Evolutionary conservation across 1,140 invertebrate species (phyloP).

Genomic region (Chionoecetes opilio): DNA sequence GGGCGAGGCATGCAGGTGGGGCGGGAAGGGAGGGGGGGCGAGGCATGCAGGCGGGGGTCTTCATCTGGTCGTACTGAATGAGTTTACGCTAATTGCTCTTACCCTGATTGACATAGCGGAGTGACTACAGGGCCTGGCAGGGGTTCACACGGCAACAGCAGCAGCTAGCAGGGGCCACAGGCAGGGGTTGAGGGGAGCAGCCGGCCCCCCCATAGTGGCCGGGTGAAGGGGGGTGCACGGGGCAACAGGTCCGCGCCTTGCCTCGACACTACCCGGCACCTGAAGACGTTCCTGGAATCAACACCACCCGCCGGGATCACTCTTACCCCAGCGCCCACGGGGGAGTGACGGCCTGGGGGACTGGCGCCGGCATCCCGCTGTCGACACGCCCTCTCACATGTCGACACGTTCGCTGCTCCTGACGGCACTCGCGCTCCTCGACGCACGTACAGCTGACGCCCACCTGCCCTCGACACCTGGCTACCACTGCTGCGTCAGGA

Average conservation of each 20-base stretch:
- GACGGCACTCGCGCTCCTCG: neutral
- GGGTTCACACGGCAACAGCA: neutral
- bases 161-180: neutral
- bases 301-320: neutral
- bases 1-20: neutral
- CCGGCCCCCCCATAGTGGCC: neutral
- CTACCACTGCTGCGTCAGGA: neutral
- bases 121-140: neutral
- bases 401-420: neutral
- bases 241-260: neutral
- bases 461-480: neutral
- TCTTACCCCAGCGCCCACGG: neutral
- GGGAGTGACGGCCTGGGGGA: neutral
- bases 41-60: neutral
- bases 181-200: neutral
- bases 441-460: neutral
- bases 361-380: neutral
- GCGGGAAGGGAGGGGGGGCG: neutral
- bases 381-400: neutral
- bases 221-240: neutral
- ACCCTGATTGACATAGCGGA: slow-evolving; percentile 5
- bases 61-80: neutral
- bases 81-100: slow-evolving; percentile 6
- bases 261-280: neutral
- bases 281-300: neutral